Conservation (phyloP, 2,888 invertebrate genomes). For the Prenolepis imparis region DNA sequence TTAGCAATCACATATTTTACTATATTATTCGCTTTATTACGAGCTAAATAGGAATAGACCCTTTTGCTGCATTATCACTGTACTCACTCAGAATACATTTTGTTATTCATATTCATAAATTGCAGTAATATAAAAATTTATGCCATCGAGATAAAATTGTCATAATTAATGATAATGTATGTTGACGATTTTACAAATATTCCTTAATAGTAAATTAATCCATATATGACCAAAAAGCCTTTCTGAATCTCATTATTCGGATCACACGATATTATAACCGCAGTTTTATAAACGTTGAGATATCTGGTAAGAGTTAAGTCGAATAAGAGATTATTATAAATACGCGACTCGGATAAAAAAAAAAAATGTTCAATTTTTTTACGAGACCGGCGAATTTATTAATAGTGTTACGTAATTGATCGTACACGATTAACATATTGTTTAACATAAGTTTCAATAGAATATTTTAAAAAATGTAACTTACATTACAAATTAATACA, state of each 20-base stretch:
- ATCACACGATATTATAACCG: conserved; percentile 42
- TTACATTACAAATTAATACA: too few relatives aligned
- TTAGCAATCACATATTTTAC: conserved; percentile 45
- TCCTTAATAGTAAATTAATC: conserved; percentile 73
- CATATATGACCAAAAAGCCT: conserved; percentile 70
- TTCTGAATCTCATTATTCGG: conserved; percentile 62
- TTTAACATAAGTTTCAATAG: not conserved
- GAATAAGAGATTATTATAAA: conserved; percentile 37
- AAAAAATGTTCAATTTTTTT: conserved; percentile 14
- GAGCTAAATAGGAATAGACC: conserved; percentile 74
- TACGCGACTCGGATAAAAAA: conserved; percentile 22
- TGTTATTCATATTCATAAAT: conserved; percentile 66
- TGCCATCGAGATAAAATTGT: conserved; percentile 69
- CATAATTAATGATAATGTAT: conserved; percentile 68
- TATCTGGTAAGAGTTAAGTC: conserved; percentile 12
- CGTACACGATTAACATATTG: not conserved
- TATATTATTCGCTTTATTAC: not conserved
- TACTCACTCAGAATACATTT: conserved; percentile 69
- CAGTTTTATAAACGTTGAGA: conserved; percentile 42
- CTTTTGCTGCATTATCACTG: conserved; percentile 79
- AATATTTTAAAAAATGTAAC: not conserved
- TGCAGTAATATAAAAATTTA: conserved; percentile 70
- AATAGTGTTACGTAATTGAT: conserved; percentile 4
- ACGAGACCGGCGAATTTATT: conserved; percentile 6
- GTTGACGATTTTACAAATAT: conserved; percentile 71